Conservation (phyloP, 35 echinoderm and acorn worm species). For the Apostichopus japonicus region DNA sequence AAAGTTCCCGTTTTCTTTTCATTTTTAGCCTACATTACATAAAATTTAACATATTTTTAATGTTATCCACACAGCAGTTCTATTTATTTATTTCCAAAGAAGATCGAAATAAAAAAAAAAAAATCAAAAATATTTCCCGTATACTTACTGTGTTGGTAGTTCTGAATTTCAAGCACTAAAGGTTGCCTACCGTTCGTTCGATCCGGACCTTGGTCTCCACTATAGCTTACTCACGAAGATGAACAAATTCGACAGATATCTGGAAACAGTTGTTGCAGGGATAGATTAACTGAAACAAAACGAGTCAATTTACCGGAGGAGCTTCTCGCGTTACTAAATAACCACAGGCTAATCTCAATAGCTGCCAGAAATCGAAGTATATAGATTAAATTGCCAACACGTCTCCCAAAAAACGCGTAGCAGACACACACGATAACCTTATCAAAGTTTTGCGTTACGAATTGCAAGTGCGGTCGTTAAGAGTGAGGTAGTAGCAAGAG, state of each 20-base stretch:
- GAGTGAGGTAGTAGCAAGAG: too few species aligned
- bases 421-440: background rate
- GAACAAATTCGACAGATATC: background rate
- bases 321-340: slow-evolving; percentile 21
- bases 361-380: slow-evolving; percentile 35
- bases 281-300: background rate
- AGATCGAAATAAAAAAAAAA: too few species aligned
- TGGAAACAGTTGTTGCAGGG: background rate
- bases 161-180: too few species aligned
- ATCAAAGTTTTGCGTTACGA: slow-evolving; percentile 10
- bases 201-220: too few species aligned
- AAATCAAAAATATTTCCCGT: too few species aligned
- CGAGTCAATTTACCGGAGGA: background rate
- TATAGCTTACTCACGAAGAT: background rate
- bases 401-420: background rate
- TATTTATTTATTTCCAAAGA: too few species aligned
- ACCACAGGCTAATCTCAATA: slow-evolving; percentile 33
- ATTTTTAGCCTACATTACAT: too few species aligned
- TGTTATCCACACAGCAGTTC: too few species aligned
- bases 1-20: too few species aligned
- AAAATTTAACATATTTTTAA: too few species aligned
- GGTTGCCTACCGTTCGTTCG: too few species aligned
- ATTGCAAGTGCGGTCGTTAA: background rate
- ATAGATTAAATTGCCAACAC: slow-evolving; percentile 19
- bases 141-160: too few species aligned